Base-by-base conservation (phyloP, 2,113 vertebrate species). In the Dicaeum eximium region DNA sequence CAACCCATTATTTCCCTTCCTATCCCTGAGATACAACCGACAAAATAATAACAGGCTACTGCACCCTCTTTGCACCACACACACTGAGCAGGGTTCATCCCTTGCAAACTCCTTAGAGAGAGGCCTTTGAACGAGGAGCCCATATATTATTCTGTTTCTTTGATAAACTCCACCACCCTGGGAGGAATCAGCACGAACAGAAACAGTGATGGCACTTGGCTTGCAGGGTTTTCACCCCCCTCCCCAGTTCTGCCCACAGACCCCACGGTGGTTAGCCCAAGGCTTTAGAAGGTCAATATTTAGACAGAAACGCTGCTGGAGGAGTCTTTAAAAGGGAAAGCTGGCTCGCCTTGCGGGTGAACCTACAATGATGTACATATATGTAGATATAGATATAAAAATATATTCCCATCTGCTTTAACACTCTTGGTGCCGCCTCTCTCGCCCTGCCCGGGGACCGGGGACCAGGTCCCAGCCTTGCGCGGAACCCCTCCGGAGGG, bases 1-100 rank as follows among this genome's bases (percentile, higher is more conserved):
- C 30, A 47, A 83, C 18, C 31, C 71, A 74, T 95, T 92, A 71
- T 80, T 40, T 48, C 64, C 90, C 33, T 73, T 86, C 74, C 58
- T 47, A 88, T 77, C 27, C 5, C 75, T 73, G 22, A 22, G 35
- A 64, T 4, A 80, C 45, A 56, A 45, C 42, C 0, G 3, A 86
- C 48, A 58, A 62, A 92, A 58, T 27, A 65, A 5, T 15, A 84
- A 91, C 25, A 57, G 62, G 5, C 65, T 79, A 45, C 89, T 72
- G 91, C 66, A 40, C 70, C 47, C 51, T 3, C 47, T 38, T 15
- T 1, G 54, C 7, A 10, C 13, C 22, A 33, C 28, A 57, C 17
- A 1, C 70, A 5, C 64, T 16, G 65, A 80, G 45, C 11, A 3
- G 61, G 54, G 7, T 73, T 80, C 28, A 27, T 11, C 22, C 44